Base-by-base conservation (phyloP, 1,140 invertebrate genomes). In the Pachyrhynchus sulphureomaculatus region DNA sequence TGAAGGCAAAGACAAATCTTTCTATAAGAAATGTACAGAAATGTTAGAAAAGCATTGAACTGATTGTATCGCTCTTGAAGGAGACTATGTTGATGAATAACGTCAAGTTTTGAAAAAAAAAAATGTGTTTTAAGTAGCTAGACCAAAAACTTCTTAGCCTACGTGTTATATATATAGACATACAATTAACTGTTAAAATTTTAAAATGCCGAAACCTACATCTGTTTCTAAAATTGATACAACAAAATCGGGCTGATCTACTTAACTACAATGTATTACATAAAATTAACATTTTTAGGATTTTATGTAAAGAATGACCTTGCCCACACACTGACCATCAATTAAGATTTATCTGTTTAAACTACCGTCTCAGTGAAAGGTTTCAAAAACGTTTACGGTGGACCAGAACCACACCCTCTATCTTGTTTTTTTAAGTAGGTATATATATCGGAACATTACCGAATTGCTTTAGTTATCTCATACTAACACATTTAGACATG, bases 401-500 rank as follows among this genome's bases (percentile, higher is more conserved):
- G 51, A 54, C 51, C 51, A 54, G n/a, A 20, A 42, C 51, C 51
- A 54, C 51, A 54, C 51, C 51, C 51, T 54, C 5, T 52, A 18
- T 48, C 45, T 29, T 21, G 18, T 32, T 48, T 33, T n/a, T 52
- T 21, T 20, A 18, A 29, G 18, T 52, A 5, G 48, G 48, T 52
- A 52, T 52, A 52, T 52, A 52, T 15, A 37, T 29, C 48, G 20
- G 29, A 52, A 52, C 29, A 13, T n/a, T 34, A 52, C 18, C 18
- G 48, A 33, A 52, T 18, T 37, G 15, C 18, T 36, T 52, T 21
- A 52, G 48, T 52, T 54, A 61, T 36, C 39, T 32, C 12, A 49
- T 6, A 62, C 49, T 41, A 55, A 44, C 47, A 44, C 39, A 56
- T 42, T 20, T 21, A 45, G 44, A 53, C 45, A 56, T 62, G 60